Evolutionary conservation across 2,113 vertebrate species (phyloP).

Genomic region (Datnioides undecimradiatus): DNA sequence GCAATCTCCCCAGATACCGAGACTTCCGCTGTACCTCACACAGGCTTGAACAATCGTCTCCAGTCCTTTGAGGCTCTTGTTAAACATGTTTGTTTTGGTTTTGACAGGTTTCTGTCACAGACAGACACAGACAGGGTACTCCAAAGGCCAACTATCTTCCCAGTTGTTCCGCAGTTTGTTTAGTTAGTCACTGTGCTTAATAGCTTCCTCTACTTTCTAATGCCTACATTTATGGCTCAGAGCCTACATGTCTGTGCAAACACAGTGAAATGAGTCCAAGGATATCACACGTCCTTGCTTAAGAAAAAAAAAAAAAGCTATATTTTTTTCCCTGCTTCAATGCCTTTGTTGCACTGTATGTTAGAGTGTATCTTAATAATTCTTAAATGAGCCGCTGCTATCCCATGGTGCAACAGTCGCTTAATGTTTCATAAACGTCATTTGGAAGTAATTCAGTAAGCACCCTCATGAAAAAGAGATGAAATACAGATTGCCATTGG

Average conservation of each 20-base stretch:
- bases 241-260: conserved; percentile 64
- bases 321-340: conserved; percentile 13
- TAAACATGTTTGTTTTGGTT: conserved; percentile 82
- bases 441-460: conserved; percentile 77
- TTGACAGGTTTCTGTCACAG: conserved; percentile 78
- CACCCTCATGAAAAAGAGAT: conserved; percentile 71
- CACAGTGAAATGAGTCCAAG: conserved; percentile 43
- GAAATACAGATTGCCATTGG: conserved; percentile 75
- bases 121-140: conserved; percentile 51
- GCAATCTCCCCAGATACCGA: conserved; percentile 71
- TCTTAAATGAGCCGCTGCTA: conserved; percentile 39
- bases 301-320: conserved; percentile 48
- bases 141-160: conserved; percentile 60
- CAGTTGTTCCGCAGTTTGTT: conserved; percentile 72
- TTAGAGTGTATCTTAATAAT: conserved; percentile 57
- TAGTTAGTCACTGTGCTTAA: conserved; percentile 69
- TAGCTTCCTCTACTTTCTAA: conserved; percentile 73
- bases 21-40: conserved; percentile 65
- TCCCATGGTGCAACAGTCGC: conserved; percentile 53
- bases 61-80: conserved; percentile 78
- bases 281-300: conserved; percentile 65
- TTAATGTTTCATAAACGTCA: conserved; percentile 77
- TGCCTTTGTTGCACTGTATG: conserved; percentile 36
- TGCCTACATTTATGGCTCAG: conserved; percentile 43
- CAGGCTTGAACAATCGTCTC: conserved; percentile 69